phyloP scores from a whole-genome alignment of 2,888 invertebrate genomes.

The Craniophora ligustri region DNA sequence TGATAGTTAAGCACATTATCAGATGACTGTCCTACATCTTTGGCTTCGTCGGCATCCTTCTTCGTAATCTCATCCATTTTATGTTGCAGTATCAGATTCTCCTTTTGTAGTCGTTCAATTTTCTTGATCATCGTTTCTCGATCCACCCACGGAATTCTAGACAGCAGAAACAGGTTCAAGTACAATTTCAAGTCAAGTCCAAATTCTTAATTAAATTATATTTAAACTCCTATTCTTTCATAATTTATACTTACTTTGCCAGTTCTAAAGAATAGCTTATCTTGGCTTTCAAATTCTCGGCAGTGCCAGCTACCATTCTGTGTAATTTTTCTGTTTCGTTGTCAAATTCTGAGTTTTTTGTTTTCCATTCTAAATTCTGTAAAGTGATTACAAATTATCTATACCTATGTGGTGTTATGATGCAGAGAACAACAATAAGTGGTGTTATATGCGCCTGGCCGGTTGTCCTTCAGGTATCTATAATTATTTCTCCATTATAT shows the following conservation, averaged over 20 bases:
- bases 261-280: slow-evolving; percentile 71
- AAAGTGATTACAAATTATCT: no score
- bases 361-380: slow-evolving; percentile 78
- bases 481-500: no score
- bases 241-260: slow-evolving; percentile 67
- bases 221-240: no score
- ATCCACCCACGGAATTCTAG: slow-evolving; percentile 80
- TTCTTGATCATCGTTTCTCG: slow-evolving; percentile 74
- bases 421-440: neutral
- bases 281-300: slow-evolving; percentile 76
- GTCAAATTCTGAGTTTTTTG: slow-evolving; percentile 74
- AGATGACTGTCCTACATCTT: slow-evolving; percentile 23
- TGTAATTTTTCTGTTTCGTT: slow-evolving; percentile 76
- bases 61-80: slow-evolving; percentile 70
- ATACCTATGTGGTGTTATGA: no score
- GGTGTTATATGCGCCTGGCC: no score
- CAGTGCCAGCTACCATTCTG: slow-evolving; percentile 69
- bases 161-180: slow-evolving; percentile 1
- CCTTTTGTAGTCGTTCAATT: slow-evolving; percentile 75
- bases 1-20: slow-evolving; percentile 54
- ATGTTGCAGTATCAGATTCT: slow-evolving; percentile 69
- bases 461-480: no score
- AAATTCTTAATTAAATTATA: no score
- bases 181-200: no score
- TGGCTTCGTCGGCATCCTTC: slow-evolving; percentile 57